Evolutionary conservation across 2,113 vertebrate genomes (phyloP), one percentile per base, ranked within the genome.

Genomic region (Pseudonaja textilis): DNA sequence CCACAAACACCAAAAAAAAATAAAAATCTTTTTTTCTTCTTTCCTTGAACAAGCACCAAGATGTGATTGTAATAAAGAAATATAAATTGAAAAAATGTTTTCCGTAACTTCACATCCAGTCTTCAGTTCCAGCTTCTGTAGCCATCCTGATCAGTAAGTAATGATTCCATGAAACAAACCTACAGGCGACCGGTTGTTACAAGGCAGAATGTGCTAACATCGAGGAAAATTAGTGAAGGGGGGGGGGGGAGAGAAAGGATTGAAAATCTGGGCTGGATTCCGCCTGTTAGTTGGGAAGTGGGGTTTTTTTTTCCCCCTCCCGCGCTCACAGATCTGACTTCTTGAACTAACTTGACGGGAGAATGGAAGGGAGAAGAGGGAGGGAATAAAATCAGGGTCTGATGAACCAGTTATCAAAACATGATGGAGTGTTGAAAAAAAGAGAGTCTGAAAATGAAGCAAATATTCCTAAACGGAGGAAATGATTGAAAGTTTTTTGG

Each of bases 201-300:
- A 96, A 98, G 97, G 97, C 98, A 98, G 97, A 98, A 98, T 98
- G 98, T 98, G 98, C 98, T 97, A 98, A 98, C 98, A 98, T 98
- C 97, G 97, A 97, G 98, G 97, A 97, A 98, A 98, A 98, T 98
- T 98, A 98, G 98, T 97, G 98, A 97, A 97, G 95, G 96, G 96
- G 97, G 95, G 96, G 45, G 96, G 95, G 95, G 97, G 96, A 96
- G 94, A 97, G 97, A 98, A 98, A 97, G 97, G 97, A 97, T 97
- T 98, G 98, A 98, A 98, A 98, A 98, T 98, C 98, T 98, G 98
- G 98, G 97, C 97, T 98, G 98, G 98, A 98, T 98, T 98, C 97
- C 96, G 97, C 97, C 97, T 97, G 96, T 97, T 97, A 97, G 97
- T 97, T 97, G 97, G 98, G 98, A 98, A 98, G 97, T 98, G 98